Base-by-base conservation (phyloP, 2,113 vertebrate species). In the Brachyhypopomus occidentalis region DNA sequence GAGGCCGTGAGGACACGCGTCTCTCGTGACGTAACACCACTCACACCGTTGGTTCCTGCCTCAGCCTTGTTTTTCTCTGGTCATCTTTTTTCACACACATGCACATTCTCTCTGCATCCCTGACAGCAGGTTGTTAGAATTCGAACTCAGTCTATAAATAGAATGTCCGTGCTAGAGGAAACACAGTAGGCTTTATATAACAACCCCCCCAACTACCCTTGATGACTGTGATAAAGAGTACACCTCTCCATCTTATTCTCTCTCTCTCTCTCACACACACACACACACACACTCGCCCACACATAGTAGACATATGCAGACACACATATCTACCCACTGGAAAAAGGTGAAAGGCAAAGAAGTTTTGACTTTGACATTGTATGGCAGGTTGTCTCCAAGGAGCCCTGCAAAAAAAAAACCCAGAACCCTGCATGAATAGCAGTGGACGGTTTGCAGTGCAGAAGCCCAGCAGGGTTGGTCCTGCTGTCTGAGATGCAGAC, bases 111-210 rank as follows among this genome's bases (percentile, higher is more conserved):
- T 77, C 66, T 52, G 34, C 83, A 45, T 85, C 79, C 81, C 83
- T 59, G 48, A 75, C 60, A 23, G 66, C 64, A 87, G 82, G 81
- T 86, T 86, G 85, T 77, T 87, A 58, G 66, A 85, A 88, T 87
- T 78, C 84, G 83, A 83, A 84, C 79, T 72, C 34, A 9, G 78
- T 27, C 87, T 88, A 89, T 87, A 87, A 88, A 89, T 88, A 89
- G 86, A 55, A 79, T 62, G 64, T 3, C 52, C 64, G 60, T 60
- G 80, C 86, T 83, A 67, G 71, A 86, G 87, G 85, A 86, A 72
- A 81, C 77, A 84, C 73, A 58, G 58, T 59, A 34, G 59, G 72
- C 78, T 84, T 83, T 84, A 88, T 86, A 85, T 85, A 86, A 84
- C 79, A 52, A 52, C 38, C 45, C 55, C 70, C 76, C 56, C 78